Percentiles rank a stretch among this genome's conserved stretches.
Evolutionary conservation across 2,797 vertebrate species (phyloP).

Genomic region (Chiloscyllium punctatum): DNA sequence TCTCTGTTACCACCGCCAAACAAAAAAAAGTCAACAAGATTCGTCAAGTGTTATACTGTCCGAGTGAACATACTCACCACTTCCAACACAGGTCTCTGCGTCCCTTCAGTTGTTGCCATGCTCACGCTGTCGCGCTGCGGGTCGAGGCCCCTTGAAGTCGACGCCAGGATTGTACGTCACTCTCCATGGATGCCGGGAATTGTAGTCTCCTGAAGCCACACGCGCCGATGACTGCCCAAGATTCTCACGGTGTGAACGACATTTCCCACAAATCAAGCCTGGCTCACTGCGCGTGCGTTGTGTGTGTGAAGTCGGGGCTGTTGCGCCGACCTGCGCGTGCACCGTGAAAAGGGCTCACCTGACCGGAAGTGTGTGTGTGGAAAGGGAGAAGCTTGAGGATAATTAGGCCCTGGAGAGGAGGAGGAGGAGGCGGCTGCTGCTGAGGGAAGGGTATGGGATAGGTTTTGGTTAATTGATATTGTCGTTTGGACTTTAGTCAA

Average conservation of each 20-base stretch:
- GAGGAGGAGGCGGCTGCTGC: not conserved
- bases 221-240: too few relatives aligned
- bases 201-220: not conserved
- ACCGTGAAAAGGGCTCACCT: not conserved
- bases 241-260: not conserved
- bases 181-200: not conserved
- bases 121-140: conserved; percentile 41
- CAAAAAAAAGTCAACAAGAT: not conserved
- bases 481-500: not conserved
- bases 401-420: conserved; percentile 7
- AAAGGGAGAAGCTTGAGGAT: not conserved
- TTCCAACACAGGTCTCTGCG: conserved; percentile 57
- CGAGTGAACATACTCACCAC: conserved; percentile 51
- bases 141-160: not conserved
- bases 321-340: not conserved
- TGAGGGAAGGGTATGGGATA: not conserved
- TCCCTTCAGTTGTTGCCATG: conserved; percentile 58
- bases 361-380: conserved; percentile 22
- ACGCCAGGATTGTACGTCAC: not conserved
- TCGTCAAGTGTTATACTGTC: too few relatives aligned
- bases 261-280: not conserved
- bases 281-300: not conserved
- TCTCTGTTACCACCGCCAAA: not conserved
- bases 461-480: too few relatives aligned
- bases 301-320: not conserved